Evolutionary conservation across 1,140 invertebrate genomes (phyloP), one percentile per base, ranked within the genome.

Genomic region (Pteromalus puparum): DNA sequence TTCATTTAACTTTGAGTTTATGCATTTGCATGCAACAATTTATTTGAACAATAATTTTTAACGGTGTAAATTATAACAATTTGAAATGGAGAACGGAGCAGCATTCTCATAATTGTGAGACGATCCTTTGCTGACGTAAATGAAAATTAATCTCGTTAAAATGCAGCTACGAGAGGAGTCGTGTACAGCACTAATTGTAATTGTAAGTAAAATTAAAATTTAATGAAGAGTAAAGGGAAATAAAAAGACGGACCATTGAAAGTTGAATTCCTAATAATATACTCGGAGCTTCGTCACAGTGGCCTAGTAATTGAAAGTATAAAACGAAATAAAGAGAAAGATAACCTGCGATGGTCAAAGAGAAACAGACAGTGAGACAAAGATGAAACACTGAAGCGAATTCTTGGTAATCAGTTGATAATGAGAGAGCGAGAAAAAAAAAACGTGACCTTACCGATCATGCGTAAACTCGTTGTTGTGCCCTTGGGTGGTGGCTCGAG

Each of bases 401-500:
- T 21, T 42, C 72, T 30, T 18, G 34, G 5, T 18, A 42, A 0
- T 38, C 15, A 38, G 15, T 74, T 74, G n/a, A 74, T 74, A 42
- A 74, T 74, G 72, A 74, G 34, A 74, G 21, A 74, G 2, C 24
- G 18, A 2, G 46, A 46, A 9, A 12, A 79, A 24, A 79, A 67
- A 82, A 42, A 15, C 61, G 30, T 76, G 38, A 78, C 38, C 82
- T 78, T 80, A 84, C 77, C 70, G 24, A 84, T 75, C 68, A 84
- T 84, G 46, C 70, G 48, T 67, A 46, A 74, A 84, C 7, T 80
- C 21, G 28, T 80, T 70, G 82, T 30, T 42, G 42, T 38, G 24
- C 76, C 42, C n/a, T 61, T 61, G 21, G 42, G 6, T 53, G 12
- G 21, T 73, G 28, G 28, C 18, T 75, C 72, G n/a, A 74, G 21